Base-by-base conservation (phyloP, 2,797 vertebrate species). In the Fringilla coelebs region DNA sequence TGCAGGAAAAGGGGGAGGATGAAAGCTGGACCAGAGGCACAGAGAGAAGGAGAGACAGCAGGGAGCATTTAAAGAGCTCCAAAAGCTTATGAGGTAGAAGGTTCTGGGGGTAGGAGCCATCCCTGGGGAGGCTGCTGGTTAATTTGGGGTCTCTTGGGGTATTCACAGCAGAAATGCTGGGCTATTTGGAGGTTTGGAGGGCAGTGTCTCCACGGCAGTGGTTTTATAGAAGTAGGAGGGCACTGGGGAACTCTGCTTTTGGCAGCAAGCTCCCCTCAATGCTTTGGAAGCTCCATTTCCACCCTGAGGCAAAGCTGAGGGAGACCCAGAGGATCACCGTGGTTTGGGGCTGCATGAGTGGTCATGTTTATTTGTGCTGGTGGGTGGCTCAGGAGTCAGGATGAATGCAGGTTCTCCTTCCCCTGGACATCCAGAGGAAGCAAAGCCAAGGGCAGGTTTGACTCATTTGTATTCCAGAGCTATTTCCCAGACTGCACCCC, bases 131-230 rank as follows among this genome's bases (percentile, higher is more conserved):
- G 13, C 36, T 89, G 28, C 17, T 75, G 38, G 9, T 28, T 78
- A 52, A n/a, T 2, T 32, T 11, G 34, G 40, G 28, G 24, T 66
- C 13, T 0, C 0, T 3, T 65, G 55, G 60, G 60, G 38, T 3
- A 4, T 13, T 66, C 22, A 31, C 8, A 32, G 40, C 7, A 43
- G 36, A 55, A 71, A 34, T 38, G 1, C 3, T 10, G 5, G 17
- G 9, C 5, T 28, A 3, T 55, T 46, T 48, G 16, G 9, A 40
- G 34, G 5, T n/a, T 65, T 26, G 40, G 31, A 62, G 19, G 5
- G 13, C 9, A 60, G 5, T 8, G 29, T 45, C 38, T 75, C 73
- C 28, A 10, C 3, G 18, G 26, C 26, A n/a, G 2, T 7, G 25
- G 5, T 61, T 65, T 78, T 73, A 32, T 1, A 26, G 36, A 8